A percentile compares a stretch with the other conserved stretches of the same genome.
Conservation (phyloP, 2,888 invertebrate species). For the Phaonia tiefii region DNA sequence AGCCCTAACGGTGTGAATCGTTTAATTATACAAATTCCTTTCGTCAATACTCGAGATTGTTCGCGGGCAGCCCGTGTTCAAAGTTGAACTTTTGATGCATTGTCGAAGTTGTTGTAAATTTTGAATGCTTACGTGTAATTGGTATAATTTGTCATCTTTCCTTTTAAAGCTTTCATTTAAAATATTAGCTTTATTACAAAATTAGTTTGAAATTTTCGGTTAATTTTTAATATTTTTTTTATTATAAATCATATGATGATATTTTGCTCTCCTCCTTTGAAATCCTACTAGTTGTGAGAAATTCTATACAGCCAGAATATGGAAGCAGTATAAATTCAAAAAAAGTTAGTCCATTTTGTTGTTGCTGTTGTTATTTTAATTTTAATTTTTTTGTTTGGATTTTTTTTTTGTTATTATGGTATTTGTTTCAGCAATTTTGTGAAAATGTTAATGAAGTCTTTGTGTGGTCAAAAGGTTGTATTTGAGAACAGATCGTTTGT, state of each 20-base stretch:
- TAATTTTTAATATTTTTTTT: slow-evolving; percentile 13
- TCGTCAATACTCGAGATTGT: too few relatives aligned
- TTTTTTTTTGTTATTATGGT: neutral
- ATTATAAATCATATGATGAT: neutral
- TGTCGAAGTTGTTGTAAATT: too few relatives aligned
- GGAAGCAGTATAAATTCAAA: neutral
- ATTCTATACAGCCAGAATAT: neutral
- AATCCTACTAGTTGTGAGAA: neutral
- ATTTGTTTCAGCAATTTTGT: slow-evolving; percentile 11
- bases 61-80: too few relatives aligned
- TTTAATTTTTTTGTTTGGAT: neutral
- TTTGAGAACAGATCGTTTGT: slow-evolving; percentile 21
- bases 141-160: too few relatives aligned
- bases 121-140: too few relatives aligned
- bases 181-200: too few relatives aligned
- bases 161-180: too few relatives aligned
- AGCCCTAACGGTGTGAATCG: too few relatives aligned
- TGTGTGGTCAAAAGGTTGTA: slow-evolving; percentile 28
- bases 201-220: too few relatives aligned
- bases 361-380: neutral
- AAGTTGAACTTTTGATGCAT: too few relatives aligned
- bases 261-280: neutral
- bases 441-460: slow-evolving; percentile 37
- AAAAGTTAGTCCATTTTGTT: slow-evolving; percentile 9
- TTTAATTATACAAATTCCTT: too few relatives aligned